Conservation (phyloP, 2,888 invertebrate species). For the Reticulitermes lucifugus region DNA sequence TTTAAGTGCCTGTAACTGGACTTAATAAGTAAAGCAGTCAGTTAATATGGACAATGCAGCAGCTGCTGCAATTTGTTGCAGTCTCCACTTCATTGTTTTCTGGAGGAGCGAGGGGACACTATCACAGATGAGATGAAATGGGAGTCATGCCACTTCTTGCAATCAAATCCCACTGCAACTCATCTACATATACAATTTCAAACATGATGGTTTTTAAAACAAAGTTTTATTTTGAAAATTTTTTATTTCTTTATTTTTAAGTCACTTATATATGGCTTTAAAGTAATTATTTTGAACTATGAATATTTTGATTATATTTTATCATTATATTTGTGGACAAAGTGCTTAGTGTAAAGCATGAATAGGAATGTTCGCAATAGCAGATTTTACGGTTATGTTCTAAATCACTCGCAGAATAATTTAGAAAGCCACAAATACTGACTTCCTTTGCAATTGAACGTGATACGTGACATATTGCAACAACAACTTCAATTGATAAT, state of each 20-base stretch:
- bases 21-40: constrained; percentile 12
- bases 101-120: not conserved
- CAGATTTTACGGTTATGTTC: not conserved
- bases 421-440: not conserved
- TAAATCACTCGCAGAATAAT: not conserved
- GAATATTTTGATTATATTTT: constrained; percentile 4
- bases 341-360: not conserved
- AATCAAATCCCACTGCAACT: not conserved
- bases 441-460: not conserved
- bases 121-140: not conserved
- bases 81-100: not conserved
- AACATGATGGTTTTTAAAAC: not conserved
- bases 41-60: too few relatives aligned
- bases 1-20: constrained; percentile 41
- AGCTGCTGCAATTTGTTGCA: not conserved
- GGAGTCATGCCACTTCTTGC: constrained; percentile 3
- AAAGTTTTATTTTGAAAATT: not conserved
- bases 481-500: constrained; percentile 12
- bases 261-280: constrained; percentile 20
- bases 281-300: not conserved
- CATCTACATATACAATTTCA: constrained; percentile 2
- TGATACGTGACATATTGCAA: not conserved
- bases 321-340: not conserved
- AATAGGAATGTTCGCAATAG: constrained; percentile 3
- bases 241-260: constrained; percentile 29